Evolutionary conservation across 2,888 invertebrate species (phyloP), one percentile per base, ranked within the genome.

Genomic region (Lasioglossum oenotherae): DNA sequence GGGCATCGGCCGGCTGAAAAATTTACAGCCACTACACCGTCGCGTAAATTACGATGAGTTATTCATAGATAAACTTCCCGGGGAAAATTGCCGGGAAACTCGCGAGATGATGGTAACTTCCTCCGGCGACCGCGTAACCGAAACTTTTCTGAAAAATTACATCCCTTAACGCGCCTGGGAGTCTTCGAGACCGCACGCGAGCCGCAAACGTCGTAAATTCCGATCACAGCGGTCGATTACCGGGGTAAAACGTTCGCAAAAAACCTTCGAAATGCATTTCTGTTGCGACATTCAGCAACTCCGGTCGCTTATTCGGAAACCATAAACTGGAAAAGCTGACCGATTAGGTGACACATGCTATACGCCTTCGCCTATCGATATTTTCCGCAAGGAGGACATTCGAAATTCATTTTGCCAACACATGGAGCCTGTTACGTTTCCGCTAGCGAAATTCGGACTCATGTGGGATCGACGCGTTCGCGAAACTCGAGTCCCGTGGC

Each of bases 41-140:
- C 27, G 19, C 49, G 83, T 78, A 82, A 78, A 82, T 82, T 84
- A 78, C 74, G 60, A 82, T 78, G 78, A 84, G 84, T 85, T 84
- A 84, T 85, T 84, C 84, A 75, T 84, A 84, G 84, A 74, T 78
- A 78, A 83, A 83, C 84, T 84, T 83, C 35, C 49, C 44, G 14
- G 53, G 84, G 74, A 72, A 85, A 84, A 75, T 74, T 84, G 74
- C 78, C 46, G 69, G 74, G 60, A 75, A 80, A 75, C 74, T 74
- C 78, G 38, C 69, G 46, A 69, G 57, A 41, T 67, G 75, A 75
- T 23, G 79, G 46, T 53, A 85, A 84, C 73, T 85, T 84, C 46
- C 72, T 41, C 44, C 82, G 31, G 53, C 74, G 38, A 46, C 57
- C 76, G 71, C 35, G 75, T 72, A 71, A 78, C 74, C 76, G 69